phyloP scores from a whole-genome alignment of 2,888 invertebrate species.

The Cephus rjabovi region DNA sequence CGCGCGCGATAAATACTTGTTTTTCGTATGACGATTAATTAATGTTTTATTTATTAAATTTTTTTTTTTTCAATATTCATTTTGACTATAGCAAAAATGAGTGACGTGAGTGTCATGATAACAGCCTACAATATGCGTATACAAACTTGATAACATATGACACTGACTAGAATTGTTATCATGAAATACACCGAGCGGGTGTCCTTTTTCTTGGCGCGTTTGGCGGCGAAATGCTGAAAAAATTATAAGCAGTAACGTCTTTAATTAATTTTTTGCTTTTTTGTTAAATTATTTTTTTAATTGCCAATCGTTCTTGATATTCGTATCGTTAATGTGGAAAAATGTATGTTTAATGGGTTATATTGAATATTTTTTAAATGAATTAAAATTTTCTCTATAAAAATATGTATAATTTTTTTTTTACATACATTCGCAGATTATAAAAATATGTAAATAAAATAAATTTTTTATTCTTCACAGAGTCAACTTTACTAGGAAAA shows the following conservation, averaged over 20 bases:
- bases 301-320: background rate
- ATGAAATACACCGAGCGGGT: background rate
- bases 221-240: background rate
- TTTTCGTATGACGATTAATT: too few relatives aligned
- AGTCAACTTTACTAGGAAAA: background rate
- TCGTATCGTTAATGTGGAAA: too few relatives aligned
- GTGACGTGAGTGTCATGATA: background rate
- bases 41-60: too few relatives aligned
- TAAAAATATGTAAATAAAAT: background rate
- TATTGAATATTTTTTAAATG: too few relatives aligned
- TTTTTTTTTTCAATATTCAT: background rate
- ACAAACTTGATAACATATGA: background rate
- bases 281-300: background rate
- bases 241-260: background rate
- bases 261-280: background rate
- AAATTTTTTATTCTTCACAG: background rate
- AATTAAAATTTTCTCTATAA: too few relatives aligned
- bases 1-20: too few relatives aligned
- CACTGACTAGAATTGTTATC: background rate
- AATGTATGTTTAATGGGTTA: too few relatives aligned
- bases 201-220: background rate
- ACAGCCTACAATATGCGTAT: background rate
- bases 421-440: background rate
- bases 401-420: too few relatives aligned
- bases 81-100: background rate